These are phyloP conservation scores for Digitonthophagus gazella DNA, from an alignment of 2,888 invertebrate species.

Conservation along the genomic window DNA sequence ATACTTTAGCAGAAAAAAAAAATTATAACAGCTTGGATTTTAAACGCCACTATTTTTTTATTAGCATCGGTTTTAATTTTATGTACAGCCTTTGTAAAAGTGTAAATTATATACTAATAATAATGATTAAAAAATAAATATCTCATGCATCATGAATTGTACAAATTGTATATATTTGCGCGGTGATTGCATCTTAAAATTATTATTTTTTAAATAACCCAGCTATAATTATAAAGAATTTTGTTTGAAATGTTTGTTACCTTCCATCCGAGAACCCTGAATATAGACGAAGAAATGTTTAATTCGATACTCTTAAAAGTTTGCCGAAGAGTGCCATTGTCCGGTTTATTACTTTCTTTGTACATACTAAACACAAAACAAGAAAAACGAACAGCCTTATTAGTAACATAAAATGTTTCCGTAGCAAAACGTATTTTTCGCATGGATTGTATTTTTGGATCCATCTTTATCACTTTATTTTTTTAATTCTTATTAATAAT, in stretches of 20 bases:
- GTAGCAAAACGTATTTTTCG: background rate
- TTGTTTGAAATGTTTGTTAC: conserved; percentile 2
- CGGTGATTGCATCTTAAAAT: conserved; percentile 1
- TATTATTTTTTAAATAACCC: background rate
- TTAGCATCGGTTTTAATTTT: conserved; percentile 10
- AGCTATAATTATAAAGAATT: background rate
- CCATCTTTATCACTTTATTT: conserved; percentile 2
- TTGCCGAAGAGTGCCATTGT: conserved; percentile 29
- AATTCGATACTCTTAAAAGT: background rate
- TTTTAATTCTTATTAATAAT: background rate
- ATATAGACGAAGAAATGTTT: conserved; percentile 21
- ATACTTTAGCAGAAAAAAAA: conserved; percentile 17
- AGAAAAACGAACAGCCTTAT: background rate
- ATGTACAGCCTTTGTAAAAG: conserved; percentile 14
- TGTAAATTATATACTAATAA: conserved; percentile 13
- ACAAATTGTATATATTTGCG: conserved; percentile 36
- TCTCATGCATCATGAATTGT: conserved; percentile 35
- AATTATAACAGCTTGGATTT: conserved; percentile 3
- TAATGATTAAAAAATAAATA: conserved; percentile 16
- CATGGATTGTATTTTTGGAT: conserved; percentile 1
- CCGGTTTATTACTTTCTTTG: conserved; percentile 20
- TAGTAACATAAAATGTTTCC: background rate
- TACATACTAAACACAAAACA: conserved; percentile 20
- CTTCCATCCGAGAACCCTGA: conserved; percentile 11
- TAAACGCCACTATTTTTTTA: background rate